Base-by-base conservation (phyloP, 1,140 invertebrate species). In the Eufriesea mexicana region DNA sequence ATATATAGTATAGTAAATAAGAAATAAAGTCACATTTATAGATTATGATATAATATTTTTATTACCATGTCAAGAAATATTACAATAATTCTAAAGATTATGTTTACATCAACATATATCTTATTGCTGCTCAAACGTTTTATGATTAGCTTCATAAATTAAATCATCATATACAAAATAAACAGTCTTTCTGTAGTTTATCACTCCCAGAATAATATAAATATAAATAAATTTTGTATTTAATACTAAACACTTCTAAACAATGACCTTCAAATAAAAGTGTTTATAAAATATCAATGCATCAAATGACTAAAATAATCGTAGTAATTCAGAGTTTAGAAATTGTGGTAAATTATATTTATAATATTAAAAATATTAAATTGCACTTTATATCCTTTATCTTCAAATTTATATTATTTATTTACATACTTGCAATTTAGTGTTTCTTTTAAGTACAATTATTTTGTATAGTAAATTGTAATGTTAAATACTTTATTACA, bases 401-500 rank as follows among this genome's bases (percentile, higher is more conserved):
- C 2, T 8, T 59, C 28, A 73, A 28, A 64, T 23, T 47, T 18
- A 14, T 16, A 20, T 64, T 18, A 49, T 71, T 1, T 25, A 1
- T 35, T 66, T 51, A 0, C 35, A 35, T 35, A 35, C 6, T 47
- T 73, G 47, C 47, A 61, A 70, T 61, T 68, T 42, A 54, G 4
- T 45, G 5, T 51, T 49, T 62, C 16, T 5, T 14, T 28, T 42
- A 64, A 54, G 9, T 62, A 42, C 25, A 20, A 62, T 70, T 28
- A 20, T 70, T 83, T 67, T 71, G 66, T 78, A 78, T 83, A 83
- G 57, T 62, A 71, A 71, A 70, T 78, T 12, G 64, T 83, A 73
- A 57, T 16, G 61, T 79, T 64, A 84, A 74, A 68, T 80, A 86
- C 35, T 51, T 84, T 81, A 87, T 74, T 35, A 35, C 23, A 73